phyloP scores from a whole-genome alignment of 2,113 vertebrate genomes.

The Fregetta grallaria region DNA sequence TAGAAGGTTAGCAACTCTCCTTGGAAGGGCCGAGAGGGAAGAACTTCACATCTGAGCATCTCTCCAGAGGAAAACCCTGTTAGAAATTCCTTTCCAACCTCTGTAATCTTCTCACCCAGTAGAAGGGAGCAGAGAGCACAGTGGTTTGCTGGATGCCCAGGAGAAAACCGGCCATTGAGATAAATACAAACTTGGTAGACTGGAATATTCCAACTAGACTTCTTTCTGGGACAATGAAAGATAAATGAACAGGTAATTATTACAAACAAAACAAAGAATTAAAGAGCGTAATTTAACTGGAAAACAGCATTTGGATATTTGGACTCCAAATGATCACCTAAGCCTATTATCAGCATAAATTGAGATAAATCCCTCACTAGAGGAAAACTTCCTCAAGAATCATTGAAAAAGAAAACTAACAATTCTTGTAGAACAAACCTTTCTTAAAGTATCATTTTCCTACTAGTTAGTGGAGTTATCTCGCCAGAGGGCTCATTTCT shows the following conservation, averaged over 20 bases:
- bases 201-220: not conserved
- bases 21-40: not conserved
- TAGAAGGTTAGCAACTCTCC: not conserved
- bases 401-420: not conserved
- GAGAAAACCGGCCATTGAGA: not conserved
- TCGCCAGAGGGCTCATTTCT: not conserved
- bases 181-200: not conserved
- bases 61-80: not conserved
- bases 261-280: not conserved
- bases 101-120: not conserved
- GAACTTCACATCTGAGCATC: not conserved
- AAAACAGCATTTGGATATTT: not conserved
- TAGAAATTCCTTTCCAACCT: not conserved
- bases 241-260: not conserved
- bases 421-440: not conserved
- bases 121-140: not conserved
- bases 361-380: not conserved
- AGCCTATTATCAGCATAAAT: constrained; percentile 16
- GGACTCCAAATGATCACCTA: not conserved
- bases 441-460: not conserved
- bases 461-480: not conserved
- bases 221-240: not conserved
- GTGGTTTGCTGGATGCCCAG: not conserved
- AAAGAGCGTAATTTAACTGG: not conserved
- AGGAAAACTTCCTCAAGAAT: constrained; percentile 8